A percentile compares a stretch with the other conserved stretches of the same genome.
phyloP scores from a whole-genome alignment of 2,113 vertebrate genomes.

The Sylvia atricapilla region DNA sequence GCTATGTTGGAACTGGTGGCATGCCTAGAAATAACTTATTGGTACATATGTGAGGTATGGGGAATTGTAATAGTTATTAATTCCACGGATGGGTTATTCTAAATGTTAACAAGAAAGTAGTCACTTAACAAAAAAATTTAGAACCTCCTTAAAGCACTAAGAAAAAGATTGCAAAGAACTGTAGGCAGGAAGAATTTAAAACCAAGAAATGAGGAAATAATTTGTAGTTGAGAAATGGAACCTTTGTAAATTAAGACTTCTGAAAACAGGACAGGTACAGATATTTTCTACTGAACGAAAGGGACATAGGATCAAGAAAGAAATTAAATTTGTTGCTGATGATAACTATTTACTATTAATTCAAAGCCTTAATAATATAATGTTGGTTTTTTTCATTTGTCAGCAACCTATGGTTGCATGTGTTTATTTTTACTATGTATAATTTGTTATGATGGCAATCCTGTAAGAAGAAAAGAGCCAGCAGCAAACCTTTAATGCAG shows the following conservation, averaged over 20 bases:
- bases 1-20: background rate
- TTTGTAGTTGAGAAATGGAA: background rate
- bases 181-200: background rate
- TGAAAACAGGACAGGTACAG: background rate
- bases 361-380: background rate
- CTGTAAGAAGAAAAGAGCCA: background rate
- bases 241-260: background rate
- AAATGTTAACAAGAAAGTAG: background rate
- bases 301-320: background rate
- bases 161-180: background rate
- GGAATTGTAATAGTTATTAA: background rate
- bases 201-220: background rate
- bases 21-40: background rate
- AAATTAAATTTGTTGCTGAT: slow-evolving; percentile 17
- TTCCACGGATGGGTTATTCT: background rate
- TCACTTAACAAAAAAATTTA: background rate
- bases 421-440: background rate
- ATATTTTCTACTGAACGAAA: background rate
- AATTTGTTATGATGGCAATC: background rate
- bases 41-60: background rate
- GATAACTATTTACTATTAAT: background rate
- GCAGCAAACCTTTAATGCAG: background rate
- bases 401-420: background rate
- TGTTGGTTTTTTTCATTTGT: background rate
- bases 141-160: background rate